phyloP scores from a whole-genome alignment of 2,888 invertebrate species.

The Gortyna flavago region DNA sequence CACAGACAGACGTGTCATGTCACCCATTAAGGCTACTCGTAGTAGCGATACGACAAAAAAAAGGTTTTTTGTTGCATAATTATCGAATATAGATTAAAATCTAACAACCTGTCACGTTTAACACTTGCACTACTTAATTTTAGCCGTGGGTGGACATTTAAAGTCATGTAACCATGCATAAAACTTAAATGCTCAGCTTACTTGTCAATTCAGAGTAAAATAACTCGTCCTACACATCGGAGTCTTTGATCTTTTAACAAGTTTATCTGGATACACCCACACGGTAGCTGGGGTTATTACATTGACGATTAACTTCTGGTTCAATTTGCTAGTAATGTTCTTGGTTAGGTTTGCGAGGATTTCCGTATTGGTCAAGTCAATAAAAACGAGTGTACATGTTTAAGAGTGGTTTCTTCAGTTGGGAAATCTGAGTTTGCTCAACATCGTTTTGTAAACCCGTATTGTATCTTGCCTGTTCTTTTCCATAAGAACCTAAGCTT shows the following conservation, averaged over 20 bases:
- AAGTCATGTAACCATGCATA: constrained; percentile 49
- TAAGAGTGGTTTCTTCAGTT: neutral
- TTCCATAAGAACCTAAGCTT: too few relatives aligned
- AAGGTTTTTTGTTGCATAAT: neutral
- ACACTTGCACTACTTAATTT: constrained; percentile 41
- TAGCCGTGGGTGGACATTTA: constrained; percentile 60
- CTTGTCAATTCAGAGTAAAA: constrained; percentile 8
- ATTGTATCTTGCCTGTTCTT: neutral
- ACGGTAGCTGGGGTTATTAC: constrained; percentile 4
- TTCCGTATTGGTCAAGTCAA: constrained; percentile 37
- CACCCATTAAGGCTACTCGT: neutral
- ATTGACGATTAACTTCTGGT: constrained; percentile 10
- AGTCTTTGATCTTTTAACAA: constrained; percentile 47
- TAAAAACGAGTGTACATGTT: constrained; percentile 23
- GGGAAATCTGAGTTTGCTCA: neutral
- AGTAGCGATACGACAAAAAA: neutral
- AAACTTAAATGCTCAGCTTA: constrained; percentile 47
- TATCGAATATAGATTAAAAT: constrained; percentile 38
- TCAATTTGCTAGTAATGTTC: neutral
- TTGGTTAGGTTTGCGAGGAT: neutral
- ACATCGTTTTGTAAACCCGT: neutral
- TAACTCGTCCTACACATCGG: constrained; percentile 36
- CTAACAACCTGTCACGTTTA: constrained; percentile 51
- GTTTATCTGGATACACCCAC: constrained; percentile 55
- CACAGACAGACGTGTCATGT: constrained; percentile 10